Conservation (phyloP, 2,888 invertebrate genomes). For the Criorhina ranunculi region DNA sequence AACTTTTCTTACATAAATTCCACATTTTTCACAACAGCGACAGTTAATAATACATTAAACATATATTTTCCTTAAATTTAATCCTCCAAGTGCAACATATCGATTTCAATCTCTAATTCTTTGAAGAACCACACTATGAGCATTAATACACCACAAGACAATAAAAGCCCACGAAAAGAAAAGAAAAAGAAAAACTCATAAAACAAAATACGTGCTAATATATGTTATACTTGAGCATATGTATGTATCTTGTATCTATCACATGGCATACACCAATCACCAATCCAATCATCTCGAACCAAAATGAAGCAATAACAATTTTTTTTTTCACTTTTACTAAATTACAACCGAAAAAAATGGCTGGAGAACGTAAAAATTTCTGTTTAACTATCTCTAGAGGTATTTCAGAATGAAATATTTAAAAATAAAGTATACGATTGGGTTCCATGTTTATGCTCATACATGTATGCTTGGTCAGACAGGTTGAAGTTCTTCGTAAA, state of each 20-base stretch:
- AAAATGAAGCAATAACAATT: constrained; percentile 18
- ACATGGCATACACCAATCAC: constrained; percentile 7
- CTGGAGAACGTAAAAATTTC: constrained; percentile 8
- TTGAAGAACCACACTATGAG: neutral
- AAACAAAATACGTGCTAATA: neutral
- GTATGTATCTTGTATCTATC: neutral
- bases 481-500: no score
- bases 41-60: no score
- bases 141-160: neutral
- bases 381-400: constrained; percentile 8
- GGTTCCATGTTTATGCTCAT: no score
- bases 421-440: no score
- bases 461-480: no score
- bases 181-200: neutral
- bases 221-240: no score
- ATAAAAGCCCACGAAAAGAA: neutral
- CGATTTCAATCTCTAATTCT: neutral
- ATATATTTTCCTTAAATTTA: no score
- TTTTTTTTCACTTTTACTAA: neutral
- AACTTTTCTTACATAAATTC: no score
- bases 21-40: no score
- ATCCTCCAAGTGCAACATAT: constrained; percentile 1
- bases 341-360: neutral
- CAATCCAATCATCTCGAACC: constrained; percentile 25
- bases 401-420: neutral